Conservation (phyloP, 2,797 vertebrate species). For the Aeoliscus strigatus region DNA sequence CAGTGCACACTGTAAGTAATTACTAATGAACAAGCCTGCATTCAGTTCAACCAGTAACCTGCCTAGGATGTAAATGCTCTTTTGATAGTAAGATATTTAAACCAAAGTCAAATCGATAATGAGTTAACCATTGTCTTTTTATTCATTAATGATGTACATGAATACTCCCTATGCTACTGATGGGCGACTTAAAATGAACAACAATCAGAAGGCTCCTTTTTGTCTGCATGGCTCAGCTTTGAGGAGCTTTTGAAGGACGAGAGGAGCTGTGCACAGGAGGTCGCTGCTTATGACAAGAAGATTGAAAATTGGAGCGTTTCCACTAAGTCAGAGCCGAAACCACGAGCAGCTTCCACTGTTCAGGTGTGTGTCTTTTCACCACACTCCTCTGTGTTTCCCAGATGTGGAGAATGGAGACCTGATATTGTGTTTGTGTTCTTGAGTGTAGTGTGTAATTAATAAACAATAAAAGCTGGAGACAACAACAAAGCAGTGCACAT, state of each 20-base stretch:
- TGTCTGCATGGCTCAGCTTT: slow-evolving; percentile 76
- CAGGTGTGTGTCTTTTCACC: slow-evolving; percentile 45
- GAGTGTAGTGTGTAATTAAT: too few relatives aligned
- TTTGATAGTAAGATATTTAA: too few relatives aligned
- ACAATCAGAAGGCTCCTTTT: not conserved
- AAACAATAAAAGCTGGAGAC: too few relatives aligned
- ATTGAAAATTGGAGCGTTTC: slow-evolving; percentile 78
- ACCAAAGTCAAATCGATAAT: too few relatives aligned
- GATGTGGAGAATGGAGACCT: too few relatives aligned
- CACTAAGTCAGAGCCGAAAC: slow-evolving; percentile 56
- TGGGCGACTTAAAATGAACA: not conserved
- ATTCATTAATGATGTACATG: too few relatives aligned
- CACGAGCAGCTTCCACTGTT: slow-evolving; percentile 35
- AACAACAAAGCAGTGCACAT: too few relatives aligned
- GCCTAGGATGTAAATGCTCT: too few relatives aligned
- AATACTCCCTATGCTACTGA: too few relatives aligned
- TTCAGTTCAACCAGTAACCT: not conserved
- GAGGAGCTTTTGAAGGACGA: slow-evolving; percentile 87
- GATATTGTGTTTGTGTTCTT: not conserved
- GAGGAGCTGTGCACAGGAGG: slow-evolving; percentile 77
- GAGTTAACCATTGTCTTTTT: too few relatives aligned
- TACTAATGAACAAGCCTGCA: not conserved
- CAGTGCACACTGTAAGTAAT: slow-evolving; percentile 82
- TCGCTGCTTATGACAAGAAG: slow-evolving; percentile 82
- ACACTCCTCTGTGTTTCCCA: too few relatives aligned